These are phyloP conservation scores for Pogona vitticeps DNA, from an alignment of 2,113 vertebrate species.

Conservation along the genomic window DNA sequence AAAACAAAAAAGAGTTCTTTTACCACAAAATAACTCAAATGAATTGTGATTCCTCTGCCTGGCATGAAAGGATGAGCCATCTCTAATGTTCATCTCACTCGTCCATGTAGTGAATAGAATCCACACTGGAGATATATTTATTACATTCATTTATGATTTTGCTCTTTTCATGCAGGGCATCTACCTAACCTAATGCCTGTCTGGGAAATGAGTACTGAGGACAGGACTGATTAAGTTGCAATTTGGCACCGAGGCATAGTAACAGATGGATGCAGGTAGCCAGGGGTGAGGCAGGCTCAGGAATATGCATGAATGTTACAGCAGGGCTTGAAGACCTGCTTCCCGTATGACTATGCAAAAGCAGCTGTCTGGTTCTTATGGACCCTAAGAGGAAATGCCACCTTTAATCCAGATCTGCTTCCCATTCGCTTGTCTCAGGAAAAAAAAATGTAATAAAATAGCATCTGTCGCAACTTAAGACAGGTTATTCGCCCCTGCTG, in stretches of 20 bases:
- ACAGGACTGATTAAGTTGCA: constrained; percentile 40
- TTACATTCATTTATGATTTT: constrained; percentile 3
- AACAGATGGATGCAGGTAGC: constrained; percentile 46
- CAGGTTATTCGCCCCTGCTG: constrained; percentile 33
- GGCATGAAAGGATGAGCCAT: no score
- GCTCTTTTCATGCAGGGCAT: neutral
- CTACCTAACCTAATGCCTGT: constrained; percentile 3
- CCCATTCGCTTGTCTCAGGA: constrained; percentile 31
- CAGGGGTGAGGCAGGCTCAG: neutral
- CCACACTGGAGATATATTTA: neutral
- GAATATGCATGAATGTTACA: neutral
- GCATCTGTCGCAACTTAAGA: constrained; percentile 11
- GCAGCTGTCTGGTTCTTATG: constrained; percentile 2
- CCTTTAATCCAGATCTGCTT: constrained; percentile 39
- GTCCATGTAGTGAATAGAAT: neutral
- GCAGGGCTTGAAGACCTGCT: constrained; percentile 15
- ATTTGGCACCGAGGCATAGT: constrained; percentile 26
- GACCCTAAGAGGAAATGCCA: constrained; percentile 40
- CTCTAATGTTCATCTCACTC: neutral
- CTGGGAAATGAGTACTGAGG: constrained; percentile 39
- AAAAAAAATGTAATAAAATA: constrained; percentile 1
- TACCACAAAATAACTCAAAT: no score
- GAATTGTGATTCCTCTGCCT: no score
- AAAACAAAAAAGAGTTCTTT: no score
- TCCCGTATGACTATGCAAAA: constrained; percentile 25